phyloP scores from a whole-genome alignment of 2,113 vertebrate genomes.

The Helogale parvula region DNA sequence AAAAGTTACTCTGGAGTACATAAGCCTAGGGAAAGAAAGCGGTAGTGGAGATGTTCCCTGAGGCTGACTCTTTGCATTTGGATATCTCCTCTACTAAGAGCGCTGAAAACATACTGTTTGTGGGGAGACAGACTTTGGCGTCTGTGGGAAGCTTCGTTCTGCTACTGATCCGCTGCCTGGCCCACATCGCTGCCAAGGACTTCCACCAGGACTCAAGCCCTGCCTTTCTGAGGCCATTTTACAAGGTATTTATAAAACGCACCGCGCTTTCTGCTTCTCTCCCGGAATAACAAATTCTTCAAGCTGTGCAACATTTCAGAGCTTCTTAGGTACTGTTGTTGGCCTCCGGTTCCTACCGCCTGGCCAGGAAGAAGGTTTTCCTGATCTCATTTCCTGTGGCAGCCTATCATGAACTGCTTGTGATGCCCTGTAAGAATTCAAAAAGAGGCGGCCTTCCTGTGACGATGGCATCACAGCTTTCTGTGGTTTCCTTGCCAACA shows the following conservation, averaged over 20 bases:
- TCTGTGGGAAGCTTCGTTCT: constrained; percentile 90
- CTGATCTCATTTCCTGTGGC: not conserved
- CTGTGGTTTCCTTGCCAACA: not conserved
- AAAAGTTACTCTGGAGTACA: constrained; percentile 7
- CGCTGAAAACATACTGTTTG: constrained; percentile 84
- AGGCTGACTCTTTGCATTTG: not conserved
- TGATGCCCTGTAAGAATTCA: not conserved
- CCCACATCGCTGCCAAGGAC: constrained; percentile 86
- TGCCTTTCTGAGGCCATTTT: constrained; percentile 88
- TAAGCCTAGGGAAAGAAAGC: constrained; percentile 23
- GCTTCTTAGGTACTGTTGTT: not conserved
- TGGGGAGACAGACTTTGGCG: constrained; percentile 87
- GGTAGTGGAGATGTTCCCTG: not conserved
- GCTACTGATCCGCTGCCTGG: constrained; percentile 90
- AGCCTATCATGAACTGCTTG: not conserved
- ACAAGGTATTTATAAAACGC: constrained; percentile 86
- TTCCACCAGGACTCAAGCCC: constrained; percentile 84
- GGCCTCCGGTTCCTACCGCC: not conserved
- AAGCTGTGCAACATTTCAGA: constrained; percentile 27
- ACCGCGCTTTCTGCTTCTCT: not conserved
- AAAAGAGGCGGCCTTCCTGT: not conserved
- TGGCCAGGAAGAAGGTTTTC: not conserved
- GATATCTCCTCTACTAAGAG: constrained; percentile 79
- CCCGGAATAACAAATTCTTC: not conserved
- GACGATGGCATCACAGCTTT: not conserved